Evolutionary conservation across 1,140 invertebrate species (phyloP).

Genomic region (Oreohelix idahoensis): DNA sequence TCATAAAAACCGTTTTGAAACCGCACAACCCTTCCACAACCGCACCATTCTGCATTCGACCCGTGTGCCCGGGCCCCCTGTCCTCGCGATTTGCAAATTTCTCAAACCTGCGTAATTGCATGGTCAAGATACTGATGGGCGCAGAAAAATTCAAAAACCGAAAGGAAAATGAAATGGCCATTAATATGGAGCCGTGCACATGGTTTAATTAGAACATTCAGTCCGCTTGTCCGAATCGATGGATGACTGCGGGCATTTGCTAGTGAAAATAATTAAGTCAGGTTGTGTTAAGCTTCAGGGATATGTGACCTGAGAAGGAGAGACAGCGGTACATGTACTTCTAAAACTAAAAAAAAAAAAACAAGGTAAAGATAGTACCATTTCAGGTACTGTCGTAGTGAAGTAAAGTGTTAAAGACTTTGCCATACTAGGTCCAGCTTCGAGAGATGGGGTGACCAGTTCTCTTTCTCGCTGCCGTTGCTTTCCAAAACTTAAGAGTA

Average conservation of each 20-base stretch:
- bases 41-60: not conserved
- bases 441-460: too few relatives aligned
- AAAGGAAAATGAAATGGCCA: slow-evolving; percentile 31
- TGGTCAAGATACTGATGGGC: slow-evolving; percentile 28
- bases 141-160: not conserved
- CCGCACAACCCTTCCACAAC: not conserved
- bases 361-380: too few relatives aligned
- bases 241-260: not conserved
- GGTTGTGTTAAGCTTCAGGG: too few relatives aligned
- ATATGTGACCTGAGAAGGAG: too few relatives aligned
- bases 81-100: slow-evolving; percentile 36
- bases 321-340: too few relatives aligned
- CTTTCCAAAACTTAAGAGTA: too few relatives aligned
- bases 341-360: too few relatives aligned
- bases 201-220: slow-evolving; percentile 27
- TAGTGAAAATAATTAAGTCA: too few relatives aligned
- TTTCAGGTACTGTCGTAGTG: too few relatives aligned
- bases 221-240: not conserved
- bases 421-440: too few relatives aligned
- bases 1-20: slow-evolving; percentile 34
- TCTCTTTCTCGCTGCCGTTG: too few relatives aligned
- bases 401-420: too few relatives aligned
- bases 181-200: not conserved
- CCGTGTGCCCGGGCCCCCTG: not conserved
- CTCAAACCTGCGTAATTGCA: slow-evolving; percentile 33